Conservation (phyloP, 2,113 vertebrate genomes). For the Spheniscus mendiculus region DNA sequence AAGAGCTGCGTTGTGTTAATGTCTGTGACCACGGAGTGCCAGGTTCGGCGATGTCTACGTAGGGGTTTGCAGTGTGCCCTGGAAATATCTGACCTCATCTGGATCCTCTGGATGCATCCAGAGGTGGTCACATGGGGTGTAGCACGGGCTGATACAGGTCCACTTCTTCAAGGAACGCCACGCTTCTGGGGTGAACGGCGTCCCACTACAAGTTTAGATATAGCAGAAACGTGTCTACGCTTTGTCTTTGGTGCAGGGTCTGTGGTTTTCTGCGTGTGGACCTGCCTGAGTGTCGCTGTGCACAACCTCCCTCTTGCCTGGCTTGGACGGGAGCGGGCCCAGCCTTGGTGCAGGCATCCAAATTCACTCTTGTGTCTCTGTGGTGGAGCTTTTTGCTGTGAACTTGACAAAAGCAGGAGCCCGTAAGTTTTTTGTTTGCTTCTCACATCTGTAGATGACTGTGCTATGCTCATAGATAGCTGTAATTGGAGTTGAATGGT, state of each 20-base stretch:
- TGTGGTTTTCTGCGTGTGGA: neutral
- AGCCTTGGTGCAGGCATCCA: neutral
- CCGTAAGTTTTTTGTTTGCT: neutral
- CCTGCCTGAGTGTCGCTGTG: fast-evolving
- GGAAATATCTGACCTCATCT: fast-evolving
- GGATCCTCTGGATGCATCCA: neutral
- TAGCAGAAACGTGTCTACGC: fast-evolving
- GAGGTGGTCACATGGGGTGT: fast-evolving
- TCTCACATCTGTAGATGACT: neutral
- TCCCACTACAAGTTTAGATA: fast-evolving
- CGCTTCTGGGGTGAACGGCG: fast-evolving
- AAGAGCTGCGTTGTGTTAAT: neutral
- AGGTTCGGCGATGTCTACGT: fast-evolving
- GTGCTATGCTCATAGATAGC: neutral
- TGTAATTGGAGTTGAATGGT: neutral
- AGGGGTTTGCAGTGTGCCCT: fast-evolving
- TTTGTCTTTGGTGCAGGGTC: neutral
- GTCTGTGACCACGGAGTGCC: fast-evolving
- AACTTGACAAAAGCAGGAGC: neutral
- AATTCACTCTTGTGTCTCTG: neutral
- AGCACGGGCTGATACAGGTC: fast-evolving
- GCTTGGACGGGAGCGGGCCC: neutral
- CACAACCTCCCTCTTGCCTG: neutral
- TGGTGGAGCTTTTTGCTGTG: neutral
- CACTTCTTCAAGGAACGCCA: fast-evolving